Percentiles rank a stretch among this genome's conserved stretches.
Evolutionary conservation across 2,888 invertebrate species (phyloP).

Genomic region (Synergus laeviventris): DNA sequence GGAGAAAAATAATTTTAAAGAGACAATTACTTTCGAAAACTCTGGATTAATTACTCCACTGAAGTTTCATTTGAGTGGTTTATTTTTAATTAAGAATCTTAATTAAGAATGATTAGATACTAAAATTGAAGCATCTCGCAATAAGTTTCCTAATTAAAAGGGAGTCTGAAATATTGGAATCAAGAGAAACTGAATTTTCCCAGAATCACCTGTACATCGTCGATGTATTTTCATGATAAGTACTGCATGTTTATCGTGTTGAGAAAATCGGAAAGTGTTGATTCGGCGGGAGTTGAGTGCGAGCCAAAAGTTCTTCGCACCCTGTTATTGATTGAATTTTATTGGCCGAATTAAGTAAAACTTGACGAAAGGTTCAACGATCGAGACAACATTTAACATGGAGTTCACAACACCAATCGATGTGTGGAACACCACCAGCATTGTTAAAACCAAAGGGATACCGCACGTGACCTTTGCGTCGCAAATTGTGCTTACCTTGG

Average conservation of each 20-base stretch:
- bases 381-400: not conserved
- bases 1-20: not conserved
- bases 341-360: slow-evolving; percentile 11
- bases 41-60: not conserved
- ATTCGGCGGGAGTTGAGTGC: not conserved
- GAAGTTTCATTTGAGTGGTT: not conserved
- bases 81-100: not conserved
- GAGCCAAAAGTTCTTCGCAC: slow-evolving; percentile 1
- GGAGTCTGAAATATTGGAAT: not conserved
- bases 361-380: slow-evolving; percentile 4
- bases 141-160: not conserved
- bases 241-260: not conserved
- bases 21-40: not conserved
- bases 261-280: not conserved
- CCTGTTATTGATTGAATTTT: slow-evolving; percentile 13
- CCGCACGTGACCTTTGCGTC: slow-evolving; percentile 62
- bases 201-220: slow-evolving; percentile 7
- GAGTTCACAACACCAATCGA: slow-evolving; percentile 1
- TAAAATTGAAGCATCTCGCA: not conserved
- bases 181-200: not conserved
- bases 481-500: slow-evolving; percentile 77
- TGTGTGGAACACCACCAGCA: not conserved
- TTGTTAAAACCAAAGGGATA: not conserved
- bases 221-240: slow-evolving; percentile 14
- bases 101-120: slow-evolving; percentile 1